Evolutionary conservation across 1,140 invertebrate species (phyloP).

Genomic region (Scylla paramamosain): DNA sequence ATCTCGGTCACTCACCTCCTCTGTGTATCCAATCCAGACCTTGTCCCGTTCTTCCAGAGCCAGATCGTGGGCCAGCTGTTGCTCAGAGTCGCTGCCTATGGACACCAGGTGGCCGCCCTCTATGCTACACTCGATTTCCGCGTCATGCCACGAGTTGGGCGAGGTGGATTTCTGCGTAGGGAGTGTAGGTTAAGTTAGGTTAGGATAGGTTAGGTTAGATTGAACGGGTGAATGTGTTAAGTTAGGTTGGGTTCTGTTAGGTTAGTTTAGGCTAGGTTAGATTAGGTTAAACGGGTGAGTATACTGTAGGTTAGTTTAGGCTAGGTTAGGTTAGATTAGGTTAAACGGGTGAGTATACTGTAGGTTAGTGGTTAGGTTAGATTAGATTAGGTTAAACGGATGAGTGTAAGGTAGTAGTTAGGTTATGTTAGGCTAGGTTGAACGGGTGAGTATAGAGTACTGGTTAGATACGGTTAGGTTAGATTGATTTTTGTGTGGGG

Average conservation of each 20-base stretch:
- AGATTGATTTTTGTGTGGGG: too few relatives aligned
- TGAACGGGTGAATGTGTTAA: not conserved
- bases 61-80: not conserved
- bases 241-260: not conserved
- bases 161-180: not conserved
- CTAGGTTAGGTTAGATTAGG: not conserved
- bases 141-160: conserved; percentile 30
- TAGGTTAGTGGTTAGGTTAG: conserved; percentile 2
- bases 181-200: not conserved
- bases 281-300: not conserved
- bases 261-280: not conserved
- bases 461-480: too few relatives aligned
- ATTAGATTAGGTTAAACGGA: not conserved
- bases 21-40: conserved; percentile 47
- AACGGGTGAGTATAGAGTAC: too few relatives aligned
- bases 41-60: not conserved
- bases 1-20: conserved; percentile 46
- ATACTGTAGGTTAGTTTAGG: not conserved
- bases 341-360: too few relatives aligned
- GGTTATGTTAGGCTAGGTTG: too few relatives aligned
- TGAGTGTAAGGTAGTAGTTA: too few relatives aligned
- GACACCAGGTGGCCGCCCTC: conserved; percentile 21
- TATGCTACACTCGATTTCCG: not conserved
- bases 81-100: not conserved
- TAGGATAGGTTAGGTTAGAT: conserved; percentile 8